phyloP scores from a whole-genome alignment of 1,140 invertebrate species.

The Danaus plexippus region DNA sequence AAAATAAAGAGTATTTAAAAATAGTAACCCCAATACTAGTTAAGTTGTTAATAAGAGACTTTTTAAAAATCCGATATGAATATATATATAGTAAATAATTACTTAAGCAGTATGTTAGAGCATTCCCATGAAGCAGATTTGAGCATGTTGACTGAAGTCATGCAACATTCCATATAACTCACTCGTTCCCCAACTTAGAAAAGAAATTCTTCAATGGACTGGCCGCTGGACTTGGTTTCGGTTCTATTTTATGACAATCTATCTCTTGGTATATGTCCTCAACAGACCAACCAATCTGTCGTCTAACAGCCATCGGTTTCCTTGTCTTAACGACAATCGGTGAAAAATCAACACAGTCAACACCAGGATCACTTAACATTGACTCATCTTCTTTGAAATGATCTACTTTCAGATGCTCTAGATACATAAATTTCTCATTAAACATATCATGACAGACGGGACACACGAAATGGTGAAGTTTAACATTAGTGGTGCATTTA shows the following conservation, averaged over 20 bases:
- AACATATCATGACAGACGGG: conserved; percentile 61
- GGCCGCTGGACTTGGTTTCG: conserved; percentile 47
- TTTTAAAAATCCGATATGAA: conserved; percentile 16
- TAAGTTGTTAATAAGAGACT: neutral
- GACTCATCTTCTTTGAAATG: conserved; percentile 50
- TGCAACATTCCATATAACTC: conserved; percentile 56
- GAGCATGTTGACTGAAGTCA: conserved; percentile 27
- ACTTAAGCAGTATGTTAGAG: conserved; percentile 41
- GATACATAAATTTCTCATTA: conserved; percentile 47
- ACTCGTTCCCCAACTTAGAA: conserved; percentile 63
- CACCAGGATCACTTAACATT: conserved; percentile 32
- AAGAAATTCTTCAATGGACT: conserved; percentile 62
- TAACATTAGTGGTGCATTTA: conserved; percentile 61
- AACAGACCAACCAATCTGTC: conserved; percentile 66
- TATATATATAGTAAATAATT: conserved; percentile 18
- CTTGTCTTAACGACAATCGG: conserved; percentile 52
- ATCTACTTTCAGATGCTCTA: conserved; percentile 46
- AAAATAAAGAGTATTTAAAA: conserved; percentile 8
- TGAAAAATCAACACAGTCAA: conserved; percentile 60
- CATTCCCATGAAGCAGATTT: conserved; percentile 23
- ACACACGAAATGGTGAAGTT: conserved; percentile 61
- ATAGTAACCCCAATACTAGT: conserved; percentile 17
- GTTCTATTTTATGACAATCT: conserved; percentile 54
- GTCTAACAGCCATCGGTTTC: conserved; percentile 50
- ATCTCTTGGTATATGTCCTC: conserved; percentile 68